Evolutionary conservation across 2,888 invertebrate genomes (phyloP).

Genomic region (Tanypteryx hageni): DNA sequence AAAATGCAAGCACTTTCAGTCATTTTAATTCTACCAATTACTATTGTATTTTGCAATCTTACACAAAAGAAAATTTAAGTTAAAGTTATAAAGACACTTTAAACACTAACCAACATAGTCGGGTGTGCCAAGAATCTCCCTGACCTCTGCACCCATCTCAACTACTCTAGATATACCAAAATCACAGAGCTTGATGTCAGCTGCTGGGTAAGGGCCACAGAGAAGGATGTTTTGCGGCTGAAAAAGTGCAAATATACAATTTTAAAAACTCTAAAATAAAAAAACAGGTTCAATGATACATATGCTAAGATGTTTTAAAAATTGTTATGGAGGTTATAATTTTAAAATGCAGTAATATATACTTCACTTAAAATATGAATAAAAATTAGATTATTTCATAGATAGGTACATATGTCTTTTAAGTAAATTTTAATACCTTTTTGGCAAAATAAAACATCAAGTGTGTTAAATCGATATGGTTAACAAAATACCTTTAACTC

Average conservation of each 20-base stretch:
- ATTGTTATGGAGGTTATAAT: background rate
- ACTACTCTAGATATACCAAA: slow-evolving; percentile 96
- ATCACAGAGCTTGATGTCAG: slow-evolving; percentile 93
- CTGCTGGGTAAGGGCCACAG: slow-evolving; percentile 84
- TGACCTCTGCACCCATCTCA: slow-evolving; percentile 92
- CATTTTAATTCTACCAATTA: background rate
- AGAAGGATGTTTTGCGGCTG: slow-evolving; percentile 97
- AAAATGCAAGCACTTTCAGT: background rate
- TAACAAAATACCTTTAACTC: no score
- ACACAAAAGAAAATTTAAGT: no score
- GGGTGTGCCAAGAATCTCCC: slow-evolving; percentile 96
- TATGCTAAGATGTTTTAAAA: background rate
- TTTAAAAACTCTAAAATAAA: background rate
- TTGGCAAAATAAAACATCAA: no score
- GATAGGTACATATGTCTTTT: no score
- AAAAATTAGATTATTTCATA: no score
- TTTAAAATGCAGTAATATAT: background rate
- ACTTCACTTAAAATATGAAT: background rate
- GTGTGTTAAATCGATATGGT: no score
- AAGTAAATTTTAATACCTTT: no score
- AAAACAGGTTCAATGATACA: background rate
- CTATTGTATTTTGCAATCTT: no score
- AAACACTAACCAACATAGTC: slow-evolving; percentile 91
- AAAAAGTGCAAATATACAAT: slow-evolving; percentile 70
- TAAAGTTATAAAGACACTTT: no score